Evolutionary conservation across 2,113 vertebrate genomes (phyloP).

Genomic region (Hemiprocne comata): DNA sequence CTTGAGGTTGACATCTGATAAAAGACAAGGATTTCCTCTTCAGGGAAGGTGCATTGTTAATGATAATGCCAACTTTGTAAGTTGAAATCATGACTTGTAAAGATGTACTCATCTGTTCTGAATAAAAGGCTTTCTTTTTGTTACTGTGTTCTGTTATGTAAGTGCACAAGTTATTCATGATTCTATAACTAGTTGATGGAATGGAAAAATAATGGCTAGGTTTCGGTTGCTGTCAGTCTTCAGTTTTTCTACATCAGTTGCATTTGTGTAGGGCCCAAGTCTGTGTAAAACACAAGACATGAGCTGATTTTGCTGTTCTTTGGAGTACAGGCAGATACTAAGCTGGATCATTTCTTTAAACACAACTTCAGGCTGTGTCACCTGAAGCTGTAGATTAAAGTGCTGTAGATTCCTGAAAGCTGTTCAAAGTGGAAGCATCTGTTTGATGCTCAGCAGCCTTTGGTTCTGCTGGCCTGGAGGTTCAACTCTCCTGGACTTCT

Average conservation of each 20-base stretch:
- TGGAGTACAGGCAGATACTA: not conserved
- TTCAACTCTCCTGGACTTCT: not conserved
- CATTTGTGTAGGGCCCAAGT: not conserved
- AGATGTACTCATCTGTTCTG: not conserved
- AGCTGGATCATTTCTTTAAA: not conserved
- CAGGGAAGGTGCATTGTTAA: slow-evolving; percentile 8
- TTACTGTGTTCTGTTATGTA: not conserved
- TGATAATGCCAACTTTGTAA: slow-evolving; percentile 47
- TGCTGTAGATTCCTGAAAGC: not conserved
- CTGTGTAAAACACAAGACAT: not conserved
- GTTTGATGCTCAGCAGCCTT: not conserved
- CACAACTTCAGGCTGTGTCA: not conserved
- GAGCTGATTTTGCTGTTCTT: not conserved
- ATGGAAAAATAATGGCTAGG: not conserved
- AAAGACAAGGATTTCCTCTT: slow-evolving; percentile 37
- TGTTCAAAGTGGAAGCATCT: not conserved
- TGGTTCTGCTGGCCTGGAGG: not conserved
- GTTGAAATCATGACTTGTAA: slow-evolving; percentile 58
- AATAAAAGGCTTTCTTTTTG: slow-evolving; percentile 36
- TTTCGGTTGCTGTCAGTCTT: not conserved
- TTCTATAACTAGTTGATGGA: not conserved
- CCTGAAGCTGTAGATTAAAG: not conserved
- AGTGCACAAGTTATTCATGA: not conserved
- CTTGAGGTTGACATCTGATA: slow-evolving; percentile 29
- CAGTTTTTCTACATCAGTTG: not conserved